Conservation (phyloP, 2,888 invertebrate species). For the Allygus modestus region DNA sequence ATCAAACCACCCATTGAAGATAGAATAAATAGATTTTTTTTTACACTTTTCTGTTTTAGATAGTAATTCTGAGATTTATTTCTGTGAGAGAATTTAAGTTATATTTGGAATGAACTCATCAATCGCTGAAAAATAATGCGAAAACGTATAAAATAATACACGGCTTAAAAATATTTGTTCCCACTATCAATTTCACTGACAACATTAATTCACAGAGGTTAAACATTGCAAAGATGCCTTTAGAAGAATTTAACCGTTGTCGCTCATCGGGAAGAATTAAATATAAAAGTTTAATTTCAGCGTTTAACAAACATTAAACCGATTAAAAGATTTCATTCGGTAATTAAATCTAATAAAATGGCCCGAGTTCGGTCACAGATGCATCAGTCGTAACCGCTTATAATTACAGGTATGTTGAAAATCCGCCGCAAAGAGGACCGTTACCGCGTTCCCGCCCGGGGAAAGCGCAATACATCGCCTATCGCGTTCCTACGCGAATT, state of each 20-base stretch:
- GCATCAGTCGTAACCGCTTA: slow-evolving; percentile 31
- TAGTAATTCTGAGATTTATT: too few relatives aligned
- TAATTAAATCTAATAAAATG: slow-evolving; percentile 12
- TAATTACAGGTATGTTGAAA: slow-evolving; percentile 40
- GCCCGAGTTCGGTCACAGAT: background rate
- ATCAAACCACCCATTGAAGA: too few relatives aligned
- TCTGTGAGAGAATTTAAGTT: too few relatives aligned
- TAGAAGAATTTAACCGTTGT: background rate
- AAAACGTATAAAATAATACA: too few relatives aligned
- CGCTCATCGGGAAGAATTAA: background rate
- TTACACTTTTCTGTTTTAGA: too few relatives aligned
- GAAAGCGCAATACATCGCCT: slow-evolving; percentile 38
- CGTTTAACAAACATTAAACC: background rate
- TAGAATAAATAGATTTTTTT: too few relatives aligned
- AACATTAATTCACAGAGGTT: too few relatives aligned
- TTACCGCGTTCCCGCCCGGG: slow-evolving; percentile 19
- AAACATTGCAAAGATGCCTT: background rate
- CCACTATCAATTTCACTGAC: too few relatives aligned
- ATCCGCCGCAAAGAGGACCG: slow-evolving; percentile 18
- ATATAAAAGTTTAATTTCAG: background rate
- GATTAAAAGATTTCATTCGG: slow-evolving; percentile 17
- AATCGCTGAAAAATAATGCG: too few relatives aligned
- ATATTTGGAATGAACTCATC: too few relatives aligned
- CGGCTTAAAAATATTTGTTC: too few relatives aligned
- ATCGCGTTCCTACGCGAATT: slow-evolving; percentile 15